These are phyloP conservation scores for Gymnopithys bicolor DNA, from an alignment of 2,797 vertebrate genomes.

Conservation along the genomic window DNA sequence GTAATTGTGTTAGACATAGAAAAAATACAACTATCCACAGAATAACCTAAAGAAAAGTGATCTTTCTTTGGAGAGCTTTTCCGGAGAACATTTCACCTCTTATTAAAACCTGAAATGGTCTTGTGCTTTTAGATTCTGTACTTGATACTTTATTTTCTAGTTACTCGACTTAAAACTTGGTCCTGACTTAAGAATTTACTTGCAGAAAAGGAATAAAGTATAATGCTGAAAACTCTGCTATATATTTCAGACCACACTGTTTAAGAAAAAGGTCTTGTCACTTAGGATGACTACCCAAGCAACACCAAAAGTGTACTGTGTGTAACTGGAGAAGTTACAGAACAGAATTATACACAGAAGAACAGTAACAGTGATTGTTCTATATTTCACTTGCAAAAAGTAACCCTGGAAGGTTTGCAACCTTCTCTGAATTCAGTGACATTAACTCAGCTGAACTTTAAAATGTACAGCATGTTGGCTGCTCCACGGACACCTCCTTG, in stretches of 20 bases:
- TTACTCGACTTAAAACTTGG: neutral
- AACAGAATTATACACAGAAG: neutral
- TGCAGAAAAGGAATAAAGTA: neutral
- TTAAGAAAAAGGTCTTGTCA: neutral
- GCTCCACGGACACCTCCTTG: too few species aligned
- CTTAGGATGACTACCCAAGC: neutral
- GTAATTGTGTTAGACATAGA: neutral
- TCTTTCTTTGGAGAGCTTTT: neutral
- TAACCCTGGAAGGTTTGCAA: neutral
- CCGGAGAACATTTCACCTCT: neutral
- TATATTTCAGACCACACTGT: neutral
- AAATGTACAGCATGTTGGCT: neutral
- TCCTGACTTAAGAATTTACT: neutral
- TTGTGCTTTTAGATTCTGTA: neutral
- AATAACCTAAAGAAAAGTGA: neutral
- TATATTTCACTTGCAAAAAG: neutral
- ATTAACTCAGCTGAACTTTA: neutral
- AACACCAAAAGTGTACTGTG: neutral
- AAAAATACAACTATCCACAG: neutral
- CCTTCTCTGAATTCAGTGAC: neutral
- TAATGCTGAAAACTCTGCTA: neutral
- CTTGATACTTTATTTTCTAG: neutral
- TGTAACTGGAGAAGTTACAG: neutral
- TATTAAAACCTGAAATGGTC: neutral
- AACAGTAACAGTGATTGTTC: neutral